phyloP scores from a whole-genome alignment of 2,113 vertebrate genomes.

The Sturnus vulgaris region DNA sequence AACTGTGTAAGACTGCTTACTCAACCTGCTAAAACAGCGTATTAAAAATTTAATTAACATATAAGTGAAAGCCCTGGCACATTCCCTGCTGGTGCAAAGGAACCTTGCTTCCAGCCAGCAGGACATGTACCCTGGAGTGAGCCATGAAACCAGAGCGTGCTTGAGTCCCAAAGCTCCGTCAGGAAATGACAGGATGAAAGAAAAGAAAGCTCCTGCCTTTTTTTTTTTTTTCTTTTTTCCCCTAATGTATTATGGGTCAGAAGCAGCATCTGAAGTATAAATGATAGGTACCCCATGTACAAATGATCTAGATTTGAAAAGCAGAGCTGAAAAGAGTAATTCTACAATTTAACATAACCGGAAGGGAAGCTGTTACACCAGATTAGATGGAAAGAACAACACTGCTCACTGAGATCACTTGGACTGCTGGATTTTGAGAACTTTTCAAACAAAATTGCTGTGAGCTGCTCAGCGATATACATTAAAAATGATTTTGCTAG shows the following conservation, averaged over 20 bases:
- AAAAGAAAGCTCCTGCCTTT: neutral
- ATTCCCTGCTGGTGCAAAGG: neutral
- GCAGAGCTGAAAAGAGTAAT: neutral
- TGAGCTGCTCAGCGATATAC: neutral
- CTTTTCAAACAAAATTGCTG: neutral
- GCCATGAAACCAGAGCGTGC: neutral
- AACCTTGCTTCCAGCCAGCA: neutral
- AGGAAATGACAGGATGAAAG: neutral
- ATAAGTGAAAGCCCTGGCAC: neutral
- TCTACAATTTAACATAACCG: neutral
- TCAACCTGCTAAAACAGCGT: neutral
- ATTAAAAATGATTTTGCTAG: neutral
- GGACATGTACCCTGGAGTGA: neutral
- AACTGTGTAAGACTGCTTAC: neutral
- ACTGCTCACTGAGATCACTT: neutral
- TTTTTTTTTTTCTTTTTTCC: neutral
- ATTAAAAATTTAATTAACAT: conserved; percentile 15
- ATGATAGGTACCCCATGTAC: neutral
- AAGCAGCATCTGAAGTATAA: neutral
- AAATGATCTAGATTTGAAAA: neutral
- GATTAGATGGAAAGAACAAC: neutral
- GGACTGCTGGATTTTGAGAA: neutral
- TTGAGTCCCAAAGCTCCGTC: neutral
- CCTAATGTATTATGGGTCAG: neutral
- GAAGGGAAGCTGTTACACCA: neutral